phyloP scores from a whole-genome alignment of 2,113 vertebrate species.

The Pseudopipra pipra region DNA sequence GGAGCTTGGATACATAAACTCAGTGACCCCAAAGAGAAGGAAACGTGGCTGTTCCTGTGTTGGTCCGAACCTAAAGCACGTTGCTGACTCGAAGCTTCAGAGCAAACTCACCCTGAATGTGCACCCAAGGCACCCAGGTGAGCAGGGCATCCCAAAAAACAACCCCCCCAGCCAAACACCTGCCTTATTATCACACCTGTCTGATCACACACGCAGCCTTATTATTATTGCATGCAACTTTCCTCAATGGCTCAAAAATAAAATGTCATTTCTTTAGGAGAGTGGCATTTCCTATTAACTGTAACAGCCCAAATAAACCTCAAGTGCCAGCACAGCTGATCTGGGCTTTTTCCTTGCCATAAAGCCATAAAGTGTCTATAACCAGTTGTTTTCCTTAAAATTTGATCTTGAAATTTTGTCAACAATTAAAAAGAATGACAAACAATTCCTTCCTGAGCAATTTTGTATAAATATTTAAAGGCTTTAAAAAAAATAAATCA shows the following conservation, averaged over 20 bases:
- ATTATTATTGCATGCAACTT: background rate
- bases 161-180: background rate
- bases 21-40: background rate
- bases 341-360: background rate
- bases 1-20: background rate
- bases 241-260: background rate
- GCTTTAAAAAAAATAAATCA: background rate
- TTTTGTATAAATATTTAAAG: background rate
- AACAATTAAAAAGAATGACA: background rate
- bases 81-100: rapidly evolving
- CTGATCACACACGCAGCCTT: background rate
- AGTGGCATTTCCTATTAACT: background rate
- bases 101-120: background rate
- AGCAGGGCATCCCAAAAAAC: background rate
- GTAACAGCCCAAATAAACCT: background rate
- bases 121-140: background rate
- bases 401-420: background rate
- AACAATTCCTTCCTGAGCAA: background rate
- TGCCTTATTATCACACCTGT: background rate
- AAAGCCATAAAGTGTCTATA: background rate
- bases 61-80: background rate
- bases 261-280: background rate
- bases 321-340: background rate
- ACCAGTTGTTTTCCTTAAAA: background rate
- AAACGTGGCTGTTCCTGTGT: background rate